Conservation (phyloP, 2,888 invertebrate species). For the Lacanobia oleracea region DNA sequence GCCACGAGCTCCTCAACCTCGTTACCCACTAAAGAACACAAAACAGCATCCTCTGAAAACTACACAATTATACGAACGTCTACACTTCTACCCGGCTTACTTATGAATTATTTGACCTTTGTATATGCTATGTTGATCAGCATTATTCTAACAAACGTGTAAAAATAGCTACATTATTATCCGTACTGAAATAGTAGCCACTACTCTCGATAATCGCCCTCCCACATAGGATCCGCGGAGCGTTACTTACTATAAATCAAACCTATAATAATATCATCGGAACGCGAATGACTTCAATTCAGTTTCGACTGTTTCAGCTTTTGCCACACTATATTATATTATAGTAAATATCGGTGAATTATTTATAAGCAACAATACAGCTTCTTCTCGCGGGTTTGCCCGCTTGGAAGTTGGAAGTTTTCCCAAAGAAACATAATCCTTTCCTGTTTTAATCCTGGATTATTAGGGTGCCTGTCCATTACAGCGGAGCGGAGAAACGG, state of each 20-base stretch:
- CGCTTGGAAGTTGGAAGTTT: too few relatives aligned
- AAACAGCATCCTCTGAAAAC: constrained; percentile 21
- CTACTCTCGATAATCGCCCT: constrained; percentile 82
- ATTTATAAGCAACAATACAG: background rate
- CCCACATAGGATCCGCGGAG: constrained; percentile 81
- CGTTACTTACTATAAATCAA: constrained; percentile 84
- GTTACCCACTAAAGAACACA: constrained; percentile 1
- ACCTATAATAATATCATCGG: constrained; percentile 85
- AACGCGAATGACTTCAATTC: constrained; percentile 73
- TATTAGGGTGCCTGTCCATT: too few relatives aligned
- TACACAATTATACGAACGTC: constrained; percentile 43
- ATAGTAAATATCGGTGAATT: constrained; percentile 48
- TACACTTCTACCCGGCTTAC: constrained; percentile 38
- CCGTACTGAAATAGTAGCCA: constrained; percentile 79
- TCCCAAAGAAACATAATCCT: background rate
- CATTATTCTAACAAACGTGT: constrained; percentile 67
- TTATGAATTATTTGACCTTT: constrained; percentile 66
- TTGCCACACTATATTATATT: constrained; percentile 38
- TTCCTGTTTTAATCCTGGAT: background rate
- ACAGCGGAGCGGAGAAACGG: too few relatives aligned
- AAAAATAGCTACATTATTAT: constrained; percentile 80
- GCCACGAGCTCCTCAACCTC: too few relatives aligned
- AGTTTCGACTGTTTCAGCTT: constrained; percentile 60
- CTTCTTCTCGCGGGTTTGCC: background rate
- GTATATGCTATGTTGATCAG: constrained; percentile 58